phyloP scores from a whole-genome alignment of 1,140 invertebrate species.

The Paralvinella palmiformis region DNA sequence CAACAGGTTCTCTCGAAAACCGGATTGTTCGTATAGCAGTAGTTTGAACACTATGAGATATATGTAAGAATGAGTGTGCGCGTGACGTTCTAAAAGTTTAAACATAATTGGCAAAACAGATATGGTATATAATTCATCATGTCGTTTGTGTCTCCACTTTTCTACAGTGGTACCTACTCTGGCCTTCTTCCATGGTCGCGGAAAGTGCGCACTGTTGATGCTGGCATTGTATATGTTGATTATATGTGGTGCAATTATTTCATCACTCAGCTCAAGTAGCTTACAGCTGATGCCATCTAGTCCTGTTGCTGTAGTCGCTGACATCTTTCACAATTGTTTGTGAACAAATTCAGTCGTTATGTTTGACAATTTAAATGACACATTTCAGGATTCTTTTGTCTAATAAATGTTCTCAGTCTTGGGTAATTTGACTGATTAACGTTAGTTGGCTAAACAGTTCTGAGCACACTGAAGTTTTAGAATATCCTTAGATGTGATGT shows the following conservation, averaged over 20 bases:
- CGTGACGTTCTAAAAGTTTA: neutral
- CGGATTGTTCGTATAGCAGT: neutral
- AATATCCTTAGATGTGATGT: no score
- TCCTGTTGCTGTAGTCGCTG: neutral
- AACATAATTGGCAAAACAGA: neutral
- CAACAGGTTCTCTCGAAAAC: neutral
- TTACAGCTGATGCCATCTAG: no score
- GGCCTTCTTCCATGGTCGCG: neutral
- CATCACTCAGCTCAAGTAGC: neutral
- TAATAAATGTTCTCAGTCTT: neutral
- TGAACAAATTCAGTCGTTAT: neutral
- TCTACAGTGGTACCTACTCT: neutral
- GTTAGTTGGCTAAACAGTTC: no score
- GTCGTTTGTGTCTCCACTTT: neutral
- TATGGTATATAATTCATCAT: neutral
- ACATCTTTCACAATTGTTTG: neutral
- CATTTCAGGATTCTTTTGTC: neutral
- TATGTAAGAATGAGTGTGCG: neutral
- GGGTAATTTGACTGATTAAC: no score
- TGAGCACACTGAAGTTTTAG: no score
- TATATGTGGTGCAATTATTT: no score
- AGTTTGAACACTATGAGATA: neutral
- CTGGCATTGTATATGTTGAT: no score
- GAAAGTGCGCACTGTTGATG: neutral
- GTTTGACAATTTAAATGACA: neutral